Evolutionary conservation across 2,888 invertebrate genomes (phyloP).

Genomic region (Rhabditophanes sp.): DNA sequence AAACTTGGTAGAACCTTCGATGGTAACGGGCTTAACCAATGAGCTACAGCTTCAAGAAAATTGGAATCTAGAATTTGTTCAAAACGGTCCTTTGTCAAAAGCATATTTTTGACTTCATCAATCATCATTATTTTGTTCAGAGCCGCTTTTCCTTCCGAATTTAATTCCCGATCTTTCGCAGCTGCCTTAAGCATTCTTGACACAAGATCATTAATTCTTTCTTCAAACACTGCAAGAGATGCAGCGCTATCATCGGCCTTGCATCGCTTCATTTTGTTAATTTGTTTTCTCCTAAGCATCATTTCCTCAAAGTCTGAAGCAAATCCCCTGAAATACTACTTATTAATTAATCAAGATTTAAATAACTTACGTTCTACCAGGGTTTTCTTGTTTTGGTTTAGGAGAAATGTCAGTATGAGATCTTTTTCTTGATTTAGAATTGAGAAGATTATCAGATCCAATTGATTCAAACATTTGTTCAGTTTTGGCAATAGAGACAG

Average conservation of each 20-base stretch:
- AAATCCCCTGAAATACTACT: slow-evolving; percentile 10
- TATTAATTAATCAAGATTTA: too few species aligned
- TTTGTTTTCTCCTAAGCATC: slow-evolving; percentile 64
- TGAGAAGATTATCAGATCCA: too few species aligned
- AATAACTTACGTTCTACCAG: too few species aligned
- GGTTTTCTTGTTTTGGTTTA: too few species aligned
- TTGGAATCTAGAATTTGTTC: slow-evolving; percentile 69
- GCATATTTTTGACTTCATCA: slow-evolving; percentile 68
- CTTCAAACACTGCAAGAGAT: slow-evolving; percentile 92
- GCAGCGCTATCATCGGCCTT: slow-evolving; percentile 58
- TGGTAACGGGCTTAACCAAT: slow-evolving; percentile 95
- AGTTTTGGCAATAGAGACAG: too few species aligned
- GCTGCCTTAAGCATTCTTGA: slow-evolving; percentile 69
- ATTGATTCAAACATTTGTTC: too few species aligned
- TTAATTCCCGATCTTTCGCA: slow-evolving; percentile 76
- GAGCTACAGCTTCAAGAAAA: slow-evolving; percentile 51
- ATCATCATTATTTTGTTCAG: slow-evolving; percentile 78
- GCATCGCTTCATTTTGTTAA: slow-evolving; percentile 55
- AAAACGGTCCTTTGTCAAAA: slow-evolving; percentile 73
- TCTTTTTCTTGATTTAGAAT: too few species aligned
- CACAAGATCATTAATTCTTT: slow-evolving; percentile 78
- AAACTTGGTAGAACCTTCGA: slow-evolving; percentile 86
- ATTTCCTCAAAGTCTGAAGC: slow-evolving; percentile 74
- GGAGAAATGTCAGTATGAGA: too few species aligned
- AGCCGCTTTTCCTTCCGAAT: slow-evolving; percentile 67